Evolutionary conservation across 2,888 invertebrate species (phyloP).

Genomic region (Calliscelio sp.): DNA sequence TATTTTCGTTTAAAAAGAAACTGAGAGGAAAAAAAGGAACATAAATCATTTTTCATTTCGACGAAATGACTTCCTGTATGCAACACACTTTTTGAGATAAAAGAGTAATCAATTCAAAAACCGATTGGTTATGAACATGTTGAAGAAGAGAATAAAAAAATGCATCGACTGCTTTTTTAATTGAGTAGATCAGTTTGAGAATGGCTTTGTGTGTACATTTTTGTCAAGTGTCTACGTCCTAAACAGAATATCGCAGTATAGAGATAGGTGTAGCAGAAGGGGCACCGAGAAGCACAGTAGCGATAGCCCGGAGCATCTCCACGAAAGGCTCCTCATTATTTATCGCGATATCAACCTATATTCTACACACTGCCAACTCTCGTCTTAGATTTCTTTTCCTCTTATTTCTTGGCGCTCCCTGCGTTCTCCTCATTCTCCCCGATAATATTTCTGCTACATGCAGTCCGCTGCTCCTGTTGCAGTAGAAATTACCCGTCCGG

Average conservation of each 20-base stretch:
- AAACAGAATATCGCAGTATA: conserved; percentile 18
- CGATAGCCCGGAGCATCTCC: conserved; percentile 83
- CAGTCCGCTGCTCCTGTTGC: too few relatives aligned
- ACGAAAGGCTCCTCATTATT: conserved; percentile 84
- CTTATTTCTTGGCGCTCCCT: conserved; percentile 49
- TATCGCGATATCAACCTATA: conserved; percentile 85
- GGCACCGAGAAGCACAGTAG: conserved; percentile 80
- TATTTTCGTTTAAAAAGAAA: background rate
- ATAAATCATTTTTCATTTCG: too few relatives aligned
- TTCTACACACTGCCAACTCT: conserved; percentile 80
- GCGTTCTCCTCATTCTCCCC: too few relatives aligned
- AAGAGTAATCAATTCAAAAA: too few relatives aligned
- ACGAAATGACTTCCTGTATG: too few relatives aligned
- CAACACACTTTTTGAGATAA: too few relatives aligned
- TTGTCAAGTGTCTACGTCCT: conserved; percentile 32
- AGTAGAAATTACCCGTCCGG: background rate
- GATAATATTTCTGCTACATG: background rate
- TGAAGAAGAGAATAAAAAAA: background rate
- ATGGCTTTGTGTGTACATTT: background rate
- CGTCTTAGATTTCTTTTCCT: conserved; percentile 48
- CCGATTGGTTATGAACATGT: too few relatives aligned
- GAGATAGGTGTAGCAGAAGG: conserved; percentile 49
- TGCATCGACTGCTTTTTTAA: too few relatives aligned
- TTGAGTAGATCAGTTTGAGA: too few relatives aligned
- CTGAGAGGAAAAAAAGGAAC: too few relatives aligned